phyloP scores from a whole-genome alignment of 1,140 invertebrate genomes.

The Choristoneura fumiferana region DNA sequence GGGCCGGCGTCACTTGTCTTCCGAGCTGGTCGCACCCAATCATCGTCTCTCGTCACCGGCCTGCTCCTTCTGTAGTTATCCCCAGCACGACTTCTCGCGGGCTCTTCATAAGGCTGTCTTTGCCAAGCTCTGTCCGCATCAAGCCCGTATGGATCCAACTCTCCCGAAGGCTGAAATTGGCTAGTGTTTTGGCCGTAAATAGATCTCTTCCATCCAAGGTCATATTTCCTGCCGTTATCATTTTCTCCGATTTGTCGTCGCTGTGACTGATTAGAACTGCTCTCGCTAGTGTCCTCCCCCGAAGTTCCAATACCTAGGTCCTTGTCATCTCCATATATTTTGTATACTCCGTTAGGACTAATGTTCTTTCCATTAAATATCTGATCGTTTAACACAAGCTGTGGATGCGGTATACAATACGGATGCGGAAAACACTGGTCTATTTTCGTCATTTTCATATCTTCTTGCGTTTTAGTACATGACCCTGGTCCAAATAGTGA shows the following conservation, averaged over 20 bases:
- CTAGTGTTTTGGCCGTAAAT: constrained; percentile 78
- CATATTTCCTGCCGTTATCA: constrained; percentile 79
- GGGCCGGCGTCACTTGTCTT: constrained; percentile 57
- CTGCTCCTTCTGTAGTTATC: constrained; percentile 62
- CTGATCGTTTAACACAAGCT: constrained; percentile 81
- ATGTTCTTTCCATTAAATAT: constrained; percentile 79
- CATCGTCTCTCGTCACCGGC: constrained; percentile 45
- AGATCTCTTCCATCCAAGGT: constrained; percentile 85
- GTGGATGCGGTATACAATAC: constrained; percentile 88
- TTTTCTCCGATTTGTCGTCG: constrained; percentile 80
- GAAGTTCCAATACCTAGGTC: constrained; percentile 93
- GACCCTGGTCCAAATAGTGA: constrained; percentile 92
- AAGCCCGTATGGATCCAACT: constrained; percentile 79
- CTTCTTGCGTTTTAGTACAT: constrained; percentile 78
- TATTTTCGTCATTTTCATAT: constrained; percentile 79
- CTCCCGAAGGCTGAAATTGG: constrained; percentile 80
- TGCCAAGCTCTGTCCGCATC: constrained; percentile 77
- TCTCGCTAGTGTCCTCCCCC: constrained; percentile 87
- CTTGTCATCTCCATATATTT: constrained; percentile 85
- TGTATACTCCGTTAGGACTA: constrained; percentile 77
- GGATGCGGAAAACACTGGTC: constrained; percentile 83
- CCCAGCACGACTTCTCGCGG: constrained; percentile 40
- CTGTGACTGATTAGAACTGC: constrained; percentile 84
- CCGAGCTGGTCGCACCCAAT: constrained; percentile 49
- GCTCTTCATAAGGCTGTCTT: constrained; percentile 67